Evolutionary conservation across 2,888 invertebrate genomes (phyloP).

Genomic region (Neoascia interrupta): DNA sequence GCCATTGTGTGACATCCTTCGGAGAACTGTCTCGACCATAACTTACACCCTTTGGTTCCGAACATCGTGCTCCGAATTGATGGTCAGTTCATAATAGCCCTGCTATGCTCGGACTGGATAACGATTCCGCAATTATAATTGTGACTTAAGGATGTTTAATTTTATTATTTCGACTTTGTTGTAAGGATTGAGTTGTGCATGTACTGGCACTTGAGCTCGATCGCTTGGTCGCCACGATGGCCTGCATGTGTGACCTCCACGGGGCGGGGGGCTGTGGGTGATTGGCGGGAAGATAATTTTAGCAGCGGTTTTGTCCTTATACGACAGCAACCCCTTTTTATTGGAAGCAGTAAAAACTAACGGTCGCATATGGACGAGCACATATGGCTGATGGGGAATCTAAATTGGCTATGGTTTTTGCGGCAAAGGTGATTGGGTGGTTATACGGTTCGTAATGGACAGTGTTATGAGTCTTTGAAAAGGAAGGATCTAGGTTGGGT

Average conservation of each 20-base stretch:
- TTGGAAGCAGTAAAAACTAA: slow-evolving; percentile 63
- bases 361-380: slow-evolving; percentile 37
- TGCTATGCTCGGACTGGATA: slow-evolving; percentile 23
- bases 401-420: slow-evolving; percentile 54
- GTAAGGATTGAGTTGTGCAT: slow-evolving; percentile 44
- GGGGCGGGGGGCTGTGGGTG: neutral
- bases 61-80: slow-evolving; percentile 19
- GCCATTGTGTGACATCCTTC: slow-evolving; percentile 12
- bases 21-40: slow-evolving; percentile 8
- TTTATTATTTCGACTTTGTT: slow-evolving; percentile 63
- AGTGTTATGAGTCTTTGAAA: slow-evolving; percentile 36
- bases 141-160: slow-evolving; percentile 65
- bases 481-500: no score
- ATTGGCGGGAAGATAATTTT: slow-evolving; percentile 16
- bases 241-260: slow-evolving; percentile 30
- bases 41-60: slow-evolving; percentile 3
- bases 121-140: slow-evolving; percentile 64
- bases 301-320: slow-evolving; percentile 1
- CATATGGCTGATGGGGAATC: slow-evolving; percentile 48
- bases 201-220: neutral
- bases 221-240: neutral
- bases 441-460: slow-evolving; percentile 38
- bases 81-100: slow-evolving; percentile 42
- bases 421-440: slow-evolving; percentile 48
- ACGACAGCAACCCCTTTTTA: slow-evolving; percentile 51